These are phyloP conservation scores for Gymnocephalus cernua DNA, from an alignment of 2,113 vertebrate species.

Conservation along the genomic window DNA sequence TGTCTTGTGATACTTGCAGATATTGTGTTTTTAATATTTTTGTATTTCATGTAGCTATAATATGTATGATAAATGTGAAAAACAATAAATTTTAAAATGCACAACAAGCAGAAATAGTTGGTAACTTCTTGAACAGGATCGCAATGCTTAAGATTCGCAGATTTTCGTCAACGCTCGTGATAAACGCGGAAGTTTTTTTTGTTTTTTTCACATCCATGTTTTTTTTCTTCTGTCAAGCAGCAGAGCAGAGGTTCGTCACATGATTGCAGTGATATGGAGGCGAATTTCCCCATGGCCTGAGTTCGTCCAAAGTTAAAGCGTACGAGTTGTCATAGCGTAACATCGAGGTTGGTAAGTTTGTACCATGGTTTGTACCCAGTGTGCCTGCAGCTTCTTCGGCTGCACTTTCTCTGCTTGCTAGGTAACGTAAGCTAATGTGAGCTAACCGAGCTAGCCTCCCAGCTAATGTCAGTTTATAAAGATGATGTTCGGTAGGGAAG, in stretches of 20 bases:
- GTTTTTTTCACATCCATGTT: too few species aligned
- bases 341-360: constrained; percentile 39
- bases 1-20: neutral
- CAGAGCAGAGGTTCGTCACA: constrained; percentile 16
- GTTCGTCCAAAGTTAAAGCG: neutral
- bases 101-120: neutral
- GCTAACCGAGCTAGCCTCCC: constrained; percentile 33
- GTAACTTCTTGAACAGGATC: neutral
- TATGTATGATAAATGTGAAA: neutral
- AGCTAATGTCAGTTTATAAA: constrained; percentile 12
- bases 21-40: neutral
- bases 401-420: constrained; percentile 15
- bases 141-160: neutral
- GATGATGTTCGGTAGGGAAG: neutral
- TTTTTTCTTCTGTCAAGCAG: neutral
- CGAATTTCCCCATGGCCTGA: constrained; percentile 10
- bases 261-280: constrained; percentile 35
- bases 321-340: neutral
- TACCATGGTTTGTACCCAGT: neutral
- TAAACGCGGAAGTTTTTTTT: constrained; percentile 73
- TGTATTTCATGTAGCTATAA: neutral
- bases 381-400: neutral
- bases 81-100: neutral
- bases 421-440: constrained; percentile 12
- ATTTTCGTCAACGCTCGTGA: constrained; percentile 48